phyloP scores from a whole-genome alignment of 2,888 invertebrate genomes.

The Sylvicola cinctus region DNA sequence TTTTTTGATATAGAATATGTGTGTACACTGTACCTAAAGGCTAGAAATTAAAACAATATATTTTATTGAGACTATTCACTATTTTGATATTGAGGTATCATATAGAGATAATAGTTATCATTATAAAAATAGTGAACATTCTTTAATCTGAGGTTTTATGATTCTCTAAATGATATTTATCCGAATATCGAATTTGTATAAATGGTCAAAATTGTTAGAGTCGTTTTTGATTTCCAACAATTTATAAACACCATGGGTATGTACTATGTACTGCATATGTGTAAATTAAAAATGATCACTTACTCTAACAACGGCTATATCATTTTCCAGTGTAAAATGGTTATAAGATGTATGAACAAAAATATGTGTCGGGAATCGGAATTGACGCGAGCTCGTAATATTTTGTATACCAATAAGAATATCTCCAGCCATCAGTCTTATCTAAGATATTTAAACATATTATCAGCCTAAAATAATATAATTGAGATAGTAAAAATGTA shows the following conservation, averaged over 20 bases:
- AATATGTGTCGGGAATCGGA: constrained; percentile 4
- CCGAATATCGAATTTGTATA: too few species aligned
- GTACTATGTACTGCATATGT: background rate
- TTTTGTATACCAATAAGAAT: constrained; percentile 1
- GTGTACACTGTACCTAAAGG: too few species aligned
- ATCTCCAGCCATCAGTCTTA: constrained; percentile 6
- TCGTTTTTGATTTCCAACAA: background rate
- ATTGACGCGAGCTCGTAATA: constrained; percentile 2
- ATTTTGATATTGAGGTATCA: too few species aligned
- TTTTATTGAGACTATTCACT: too few species aligned
- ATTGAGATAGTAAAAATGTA: background rate
- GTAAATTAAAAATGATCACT: background rate
- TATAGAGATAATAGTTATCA: too few species aligned
- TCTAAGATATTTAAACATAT: constrained; percentile 3
- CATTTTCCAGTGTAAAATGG: constrained; percentile 3
- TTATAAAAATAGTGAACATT: too few species aligned
- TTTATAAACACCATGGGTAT: background rate
- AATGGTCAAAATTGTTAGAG: too few species aligned
- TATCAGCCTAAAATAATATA: background rate
- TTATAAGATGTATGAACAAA: constrained; percentile 5
- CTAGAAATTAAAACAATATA: too few species aligned
- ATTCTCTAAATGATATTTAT: too few species aligned
- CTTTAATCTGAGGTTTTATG: too few species aligned
- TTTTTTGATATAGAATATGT: too few species aligned
- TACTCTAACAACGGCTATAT: constrained; percentile 6